Base-by-base conservation (phyloP, 2,113 vertebrate genomes). In the Dicerorhinus sumatrensis region DNA sequence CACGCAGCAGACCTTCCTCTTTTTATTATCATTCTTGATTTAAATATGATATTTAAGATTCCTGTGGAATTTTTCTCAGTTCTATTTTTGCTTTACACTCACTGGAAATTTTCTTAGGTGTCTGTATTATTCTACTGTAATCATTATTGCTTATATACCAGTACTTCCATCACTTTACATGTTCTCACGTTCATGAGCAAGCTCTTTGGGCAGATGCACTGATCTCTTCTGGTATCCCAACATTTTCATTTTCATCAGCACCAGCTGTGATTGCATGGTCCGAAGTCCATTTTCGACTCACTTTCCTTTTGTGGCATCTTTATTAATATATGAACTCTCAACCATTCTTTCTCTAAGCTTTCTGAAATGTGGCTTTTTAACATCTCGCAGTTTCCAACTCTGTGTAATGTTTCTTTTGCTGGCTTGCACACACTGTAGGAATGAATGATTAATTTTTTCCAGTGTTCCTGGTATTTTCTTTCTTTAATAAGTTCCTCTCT, bases 401-500 rank as follows among this genome's bases (percentile, higher is more conserved):
- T 91, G 17, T 56, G 21, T 70, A 54, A 11, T 21, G 33, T 2
- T 72, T 46, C 31, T 82, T 89, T 93, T 51, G 48, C 48, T 92
- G 62, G 12, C 21, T 73, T 7, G 3, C 2, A 86, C 67, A 89
- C 46, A 93, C 13, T 60, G 13, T 2, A 76, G 23, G 21, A 77
- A n/a, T 46, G n/a, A 76, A 97, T 23, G 81, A 81, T 75, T 81
- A 6, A 4, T 80, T 60, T 82, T 88, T 80, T 11, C 17, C 31
- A 82, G 29, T 5, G 10, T 65, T 76, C 31, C 4, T 72, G 27
- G 5, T 79, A 10, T 56, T 91, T 95, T 65, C 16, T 16, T 86
- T 91, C 48, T 92, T 96, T 67, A 89, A 67, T 58, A 96, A 82
- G 69, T 79, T 94, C 54, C 16, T 96, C 42, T 92, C 56, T 33